Evolutionary conservation across 92 coral and sea anemone genomes (phyloP), one percentile per base, ranked within the genome.

Genomic region (Epizoanthus ramosus): DNA sequence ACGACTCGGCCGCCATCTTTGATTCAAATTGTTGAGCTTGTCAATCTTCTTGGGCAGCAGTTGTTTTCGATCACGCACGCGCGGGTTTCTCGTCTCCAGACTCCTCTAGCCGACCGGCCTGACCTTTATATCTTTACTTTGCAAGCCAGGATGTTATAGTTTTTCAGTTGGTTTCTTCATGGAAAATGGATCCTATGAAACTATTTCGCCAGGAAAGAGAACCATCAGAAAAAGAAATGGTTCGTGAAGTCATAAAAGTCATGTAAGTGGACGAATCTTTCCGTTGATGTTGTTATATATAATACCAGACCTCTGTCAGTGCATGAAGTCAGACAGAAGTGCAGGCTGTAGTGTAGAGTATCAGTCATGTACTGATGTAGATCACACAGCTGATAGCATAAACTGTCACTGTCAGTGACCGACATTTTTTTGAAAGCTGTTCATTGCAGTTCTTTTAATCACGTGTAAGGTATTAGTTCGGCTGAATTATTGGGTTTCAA

Each of bases 241-340:
- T 93, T 81, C 88, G 94, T 68, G 92, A 90, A 57, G 89, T 83
- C 53, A 80, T 93, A 33, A 93, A 93, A 87, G 94, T 92, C n/a
- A 47, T 86, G 97, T 93, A 77, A 91, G 97, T 84, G 35, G 13
- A 1, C 18, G 15, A 13, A 50, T 13, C 16, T 50, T 50, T 50
- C 14, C 1, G 2, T 50, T 50, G 14, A 50, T 50, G 54, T 50
- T 50, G 54, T 12, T 50, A 50, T 10, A 50, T 50, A 50, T 10
- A 50, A 50, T 43, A 43, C 50, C 12, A 43, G 50, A 43, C 50
- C 50, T 43, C 50, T 6, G 50, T n/a, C n/a, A n/a, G n/a, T n/a
- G n/a, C n/a, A n/a, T n/a, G n/a, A n/a, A n/a, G n/a, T n/a, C n/a
- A n/a, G n/a, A n/a, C n/a, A n/a, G n/a, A n/a, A n/a, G n/a, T n/a